Conservation (phyloP, 2,797 vertebrate genomes). For the Acipenser ruthenus region DNA sequence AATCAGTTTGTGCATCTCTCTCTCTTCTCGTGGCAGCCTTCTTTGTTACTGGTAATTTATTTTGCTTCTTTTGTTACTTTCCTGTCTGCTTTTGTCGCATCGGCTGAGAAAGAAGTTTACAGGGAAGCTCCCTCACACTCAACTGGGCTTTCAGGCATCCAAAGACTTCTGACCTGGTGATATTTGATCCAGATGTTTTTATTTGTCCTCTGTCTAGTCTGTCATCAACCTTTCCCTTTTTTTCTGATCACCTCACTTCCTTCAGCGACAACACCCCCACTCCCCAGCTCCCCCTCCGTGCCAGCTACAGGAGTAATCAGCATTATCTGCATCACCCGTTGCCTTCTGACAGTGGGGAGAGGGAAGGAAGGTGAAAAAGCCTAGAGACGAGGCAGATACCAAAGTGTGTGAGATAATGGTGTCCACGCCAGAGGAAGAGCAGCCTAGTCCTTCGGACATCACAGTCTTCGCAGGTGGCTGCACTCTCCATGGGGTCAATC, state of each 20-base stretch:
- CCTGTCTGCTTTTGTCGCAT: no score
- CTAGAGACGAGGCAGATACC: neutral
- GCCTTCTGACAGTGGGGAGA: neutral
- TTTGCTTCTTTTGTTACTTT: no score
- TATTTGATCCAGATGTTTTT: neutral
- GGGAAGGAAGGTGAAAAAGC: slow-evolving; percentile 6
- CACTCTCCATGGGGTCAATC: slow-evolving; percentile 72
- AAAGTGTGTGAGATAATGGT: slow-evolving; percentile 44
- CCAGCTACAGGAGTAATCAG: slow-evolving; percentile 30
- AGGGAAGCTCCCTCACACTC: no score
- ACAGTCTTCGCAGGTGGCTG: slow-evolving; percentile 67
- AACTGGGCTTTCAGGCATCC: no score
- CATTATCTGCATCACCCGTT: slow-evolving; percentile 24
- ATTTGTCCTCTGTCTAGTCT: neutral
- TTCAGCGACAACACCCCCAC: neutral
- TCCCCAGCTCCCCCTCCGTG: neutral
- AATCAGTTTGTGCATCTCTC: neutral
- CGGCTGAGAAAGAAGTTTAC: no score
- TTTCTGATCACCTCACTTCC: slow-evolving; percentile 20
- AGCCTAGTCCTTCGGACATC: slow-evolving; percentile 54
- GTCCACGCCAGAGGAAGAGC: slow-evolving; percentile 45
- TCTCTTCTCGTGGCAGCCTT: neutral
- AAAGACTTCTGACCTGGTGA: no score
- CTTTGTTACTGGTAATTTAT: no score
- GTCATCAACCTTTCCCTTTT: slow-evolving; percentile 24